Evolutionary conservation across 1,140 invertebrate genomes (phyloP).

Genomic region (Galleria mellonella): DNA sequence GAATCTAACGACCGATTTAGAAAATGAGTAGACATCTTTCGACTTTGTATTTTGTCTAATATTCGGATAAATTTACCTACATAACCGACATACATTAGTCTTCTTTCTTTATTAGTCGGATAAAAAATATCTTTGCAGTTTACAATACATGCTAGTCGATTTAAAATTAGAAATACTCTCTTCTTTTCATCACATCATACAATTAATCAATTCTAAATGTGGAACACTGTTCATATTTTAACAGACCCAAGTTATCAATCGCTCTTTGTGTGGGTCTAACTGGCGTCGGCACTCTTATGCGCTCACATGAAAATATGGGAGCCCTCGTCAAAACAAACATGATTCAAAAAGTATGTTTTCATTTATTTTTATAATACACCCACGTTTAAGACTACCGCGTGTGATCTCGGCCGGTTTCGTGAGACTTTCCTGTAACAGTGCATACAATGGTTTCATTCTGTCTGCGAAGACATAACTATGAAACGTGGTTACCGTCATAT

Average conservation of each 20-base stretch:
- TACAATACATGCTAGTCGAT: not conserved
- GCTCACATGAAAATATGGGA: constrained; percentile 33
- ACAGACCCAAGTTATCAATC: constrained; percentile 49
- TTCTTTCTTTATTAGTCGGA: too few relatives aligned
- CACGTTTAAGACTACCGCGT: constrained; percentile 40
- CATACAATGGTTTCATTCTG: too few relatives aligned
- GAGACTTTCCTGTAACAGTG: constrained; percentile 28
- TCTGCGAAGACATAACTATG: too few relatives aligned
- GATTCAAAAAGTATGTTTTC: constrained; percentile 60
- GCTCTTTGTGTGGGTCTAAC: constrained; percentile 68
- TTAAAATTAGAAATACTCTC: constrained; percentile 35
- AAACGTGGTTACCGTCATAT: not conserved
- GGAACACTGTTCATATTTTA: constrained; percentile 58
- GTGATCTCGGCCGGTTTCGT: constrained; percentile 40
- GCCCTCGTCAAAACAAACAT: constrained; percentile 64
- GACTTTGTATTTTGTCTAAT: too few relatives aligned
- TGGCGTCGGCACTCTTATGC: constrained; percentile 12
- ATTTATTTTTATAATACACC: constrained; percentile 62
- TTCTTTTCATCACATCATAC: constrained; percentile 19
- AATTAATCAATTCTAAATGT: constrained; percentile 68
- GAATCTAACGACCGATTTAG: too few relatives aligned
- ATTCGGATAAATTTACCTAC: too few relatives aligned
- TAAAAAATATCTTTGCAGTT: too few relatives aligned
- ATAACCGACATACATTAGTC: too few relatives aligned
- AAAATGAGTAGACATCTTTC: too few relatives aligned